These are phyloP conservation scores for Myripristis murdjan DNA, from an alignment of 2,797 vertebrate genomes.

Conservation along the genomic window DNA sequence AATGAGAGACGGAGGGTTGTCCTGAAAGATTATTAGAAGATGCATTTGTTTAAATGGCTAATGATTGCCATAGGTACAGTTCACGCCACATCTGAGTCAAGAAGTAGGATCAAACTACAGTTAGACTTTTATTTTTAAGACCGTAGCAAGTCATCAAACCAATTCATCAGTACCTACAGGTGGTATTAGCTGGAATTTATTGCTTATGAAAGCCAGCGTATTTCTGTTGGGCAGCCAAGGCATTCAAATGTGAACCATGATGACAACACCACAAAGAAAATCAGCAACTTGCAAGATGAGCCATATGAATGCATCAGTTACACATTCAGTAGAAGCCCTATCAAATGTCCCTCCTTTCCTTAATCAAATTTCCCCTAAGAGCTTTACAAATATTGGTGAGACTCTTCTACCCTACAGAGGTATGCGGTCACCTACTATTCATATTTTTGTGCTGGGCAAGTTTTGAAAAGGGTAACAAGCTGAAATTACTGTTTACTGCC, in stretches of 20 bases:
- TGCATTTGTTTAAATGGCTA: constrained; percentile 8
- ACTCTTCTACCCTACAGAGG: neutral
- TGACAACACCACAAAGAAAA: neutral
- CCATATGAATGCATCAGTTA: neutral
- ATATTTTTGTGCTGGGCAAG: neutral
- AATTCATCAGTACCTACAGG: neutral
- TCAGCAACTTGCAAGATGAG: neutral
- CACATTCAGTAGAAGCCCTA: neutral
- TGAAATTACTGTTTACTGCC: constrained; percentile 36
- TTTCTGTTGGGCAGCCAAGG: neutral
- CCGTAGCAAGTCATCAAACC: neutral
- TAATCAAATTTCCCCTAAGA: neutral
- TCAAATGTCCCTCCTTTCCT: neutral
- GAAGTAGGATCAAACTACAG: neutral
- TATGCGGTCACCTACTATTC: constrained; percentile 1
- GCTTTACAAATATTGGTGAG: neutral
- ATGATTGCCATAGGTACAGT: constrained; percentile 1
- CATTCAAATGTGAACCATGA: neutral
- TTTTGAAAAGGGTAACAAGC: constrained; percentile 18
- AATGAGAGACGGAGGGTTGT: constrained; percentile 18
- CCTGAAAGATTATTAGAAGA: constrained; percentile 14
- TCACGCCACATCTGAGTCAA: neutral
- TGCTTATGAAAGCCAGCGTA: neutral
- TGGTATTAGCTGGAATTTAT: neutral
- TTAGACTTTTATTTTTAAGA: neutral